Evolutionary conservation across 2,113 vertebrate genomes (phyloP).

Genomic region (Nibea coibor): DNA sequence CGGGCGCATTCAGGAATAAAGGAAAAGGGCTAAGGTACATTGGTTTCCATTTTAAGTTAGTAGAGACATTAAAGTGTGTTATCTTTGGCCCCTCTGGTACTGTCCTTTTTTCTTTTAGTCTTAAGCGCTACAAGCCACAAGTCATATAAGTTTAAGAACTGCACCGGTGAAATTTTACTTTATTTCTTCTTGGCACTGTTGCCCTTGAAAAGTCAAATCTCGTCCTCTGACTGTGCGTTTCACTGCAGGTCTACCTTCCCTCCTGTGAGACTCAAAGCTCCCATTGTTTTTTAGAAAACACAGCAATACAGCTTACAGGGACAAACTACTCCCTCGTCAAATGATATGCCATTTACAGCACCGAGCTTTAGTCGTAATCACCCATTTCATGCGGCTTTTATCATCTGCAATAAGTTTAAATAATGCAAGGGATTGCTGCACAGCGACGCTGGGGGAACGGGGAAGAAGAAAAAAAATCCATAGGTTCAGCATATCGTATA

Average conservation of each 20-base stretch:
- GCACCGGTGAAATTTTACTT: neutral
- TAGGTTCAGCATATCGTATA: constrained; percentile 25
- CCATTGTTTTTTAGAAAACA: constrained; percentile 24
- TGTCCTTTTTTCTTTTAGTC: neutral
- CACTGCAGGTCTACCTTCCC: constrained; percentile 15
- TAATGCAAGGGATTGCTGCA: constrained; percentile 34
- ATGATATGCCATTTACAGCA: constrained; percentile 12
- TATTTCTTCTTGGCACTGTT: constrained; percentile 1
- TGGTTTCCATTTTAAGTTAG: constrained; percentile 40
- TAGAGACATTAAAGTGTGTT: constrained; percentile 37
- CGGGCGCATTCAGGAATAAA: constrained; percentile 7
- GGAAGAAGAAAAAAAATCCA: constrained; percentile 9
- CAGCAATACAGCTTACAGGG: neutral
- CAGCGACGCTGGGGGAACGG: constrained; percentile 20
- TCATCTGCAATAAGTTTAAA: constrained; percentile 50
- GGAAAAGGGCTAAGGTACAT: constrained; percentile 9
- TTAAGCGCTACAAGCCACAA: neutral
- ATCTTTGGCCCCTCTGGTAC: constrained; percentile 36
- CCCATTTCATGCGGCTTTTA: constrained; percentile 51
- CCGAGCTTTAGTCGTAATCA: constrained; percentile 41
- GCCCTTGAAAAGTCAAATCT: constrained; percentile 17
- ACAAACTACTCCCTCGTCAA: constrained; percentile 7
- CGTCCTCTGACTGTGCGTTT: constrained; percentile 14
- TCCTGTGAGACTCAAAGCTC: constrained; percentile 18
- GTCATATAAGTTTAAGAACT: neutral